Evolutionary conservation across 2,113 vertebrate genomes (phyloP).

Genomic region (Xenopus borealis): DNA sequence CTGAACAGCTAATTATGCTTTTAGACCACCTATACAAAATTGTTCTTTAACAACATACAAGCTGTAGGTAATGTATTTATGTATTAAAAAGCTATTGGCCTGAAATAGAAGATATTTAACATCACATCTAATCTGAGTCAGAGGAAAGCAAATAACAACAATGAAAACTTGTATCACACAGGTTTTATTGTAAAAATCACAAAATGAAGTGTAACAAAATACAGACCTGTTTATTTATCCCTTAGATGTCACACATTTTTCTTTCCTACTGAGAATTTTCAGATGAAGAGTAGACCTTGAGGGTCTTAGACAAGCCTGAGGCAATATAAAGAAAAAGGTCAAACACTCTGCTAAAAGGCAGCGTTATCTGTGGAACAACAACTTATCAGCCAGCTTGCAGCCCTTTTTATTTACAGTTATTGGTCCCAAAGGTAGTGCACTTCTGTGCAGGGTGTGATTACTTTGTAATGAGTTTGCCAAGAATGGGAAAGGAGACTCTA

Average conservation of each 20-base stretch:
- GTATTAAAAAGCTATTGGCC: too few relatives aligned
- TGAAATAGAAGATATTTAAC: too few relatives aligned
- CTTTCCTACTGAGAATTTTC: slow-evolving; percentile 73
- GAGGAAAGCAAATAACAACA: slow-evolving; percentile 50
- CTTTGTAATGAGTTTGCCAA: slow-evolving; percentile 87
- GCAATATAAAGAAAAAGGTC: slow-evolving; percentile 87
- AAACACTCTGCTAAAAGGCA: slow-evolving; percentile 82
- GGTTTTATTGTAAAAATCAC: slow-evolving; percentile 52
- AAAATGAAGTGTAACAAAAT: slow-evolving; percentile 54
- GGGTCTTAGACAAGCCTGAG: slow-evolving; percentile 79
- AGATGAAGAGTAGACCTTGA: slow-evolving; percentile 81
- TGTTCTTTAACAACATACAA: too few relatives aligned
- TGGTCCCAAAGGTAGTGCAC: slow-evolving; percentile 84
- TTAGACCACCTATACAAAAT: too few relatives aligned
- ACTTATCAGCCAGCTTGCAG: slow-evolving; percentile 82
- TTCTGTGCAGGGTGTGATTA: slow-evolving; percentile 77
- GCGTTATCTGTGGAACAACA: slow-evolving; percentile 82
- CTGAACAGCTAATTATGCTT: too few relatives aligned
- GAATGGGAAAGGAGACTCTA: slow-evolving; percentile 65
- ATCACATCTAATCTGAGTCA: slow-evolving; percentile 23
- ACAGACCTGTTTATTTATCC: slow-evolving; percentile 60
- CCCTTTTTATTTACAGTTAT: slow-evolving; percentile 88
- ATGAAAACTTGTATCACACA: slow-evolving; percentile 48
- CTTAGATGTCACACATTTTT: slow-evolving; percentile 65
- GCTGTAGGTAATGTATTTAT: too few relatives aligned